Evolutionary conservation across 2,797 vertebrate species (phyloP).

Genomic region (Corythornis leucogaster): DNA sequence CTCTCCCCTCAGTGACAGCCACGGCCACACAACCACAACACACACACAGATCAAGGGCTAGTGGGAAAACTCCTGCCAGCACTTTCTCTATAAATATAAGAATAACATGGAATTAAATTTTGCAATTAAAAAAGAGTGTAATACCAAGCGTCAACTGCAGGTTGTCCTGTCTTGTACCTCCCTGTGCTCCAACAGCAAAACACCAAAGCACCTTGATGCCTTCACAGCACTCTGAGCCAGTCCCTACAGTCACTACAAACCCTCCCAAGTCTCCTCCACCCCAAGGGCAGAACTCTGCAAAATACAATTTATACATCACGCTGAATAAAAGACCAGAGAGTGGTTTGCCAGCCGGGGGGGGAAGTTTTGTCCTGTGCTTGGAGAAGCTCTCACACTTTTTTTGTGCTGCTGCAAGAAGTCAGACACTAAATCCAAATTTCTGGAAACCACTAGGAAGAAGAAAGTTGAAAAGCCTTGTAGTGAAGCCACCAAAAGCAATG

Average conservation of each 20-base stretch:
- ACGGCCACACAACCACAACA: too few relatives aligned
- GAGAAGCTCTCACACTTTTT: neutral
- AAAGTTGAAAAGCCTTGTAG: neutral
- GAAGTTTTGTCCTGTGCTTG: accelerated
- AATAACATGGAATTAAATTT: neutral
- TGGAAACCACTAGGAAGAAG: neutral
- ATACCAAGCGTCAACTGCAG: neutral
- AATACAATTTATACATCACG: too few relatives aligned
- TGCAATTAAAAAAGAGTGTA: neutral
- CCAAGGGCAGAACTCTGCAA: too few relatives aligned
- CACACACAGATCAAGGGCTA: accelerated
- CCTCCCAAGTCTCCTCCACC: too few relatives aligned
- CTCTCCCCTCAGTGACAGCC: too few relatives aligned
- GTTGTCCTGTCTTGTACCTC: too few relatives aligned
- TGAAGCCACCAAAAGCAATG: neutral
- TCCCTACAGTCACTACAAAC: too few relatives aligned
- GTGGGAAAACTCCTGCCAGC: neutral
- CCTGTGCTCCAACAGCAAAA: too few relatives aligned
- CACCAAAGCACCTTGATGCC: too few relatives aligned
- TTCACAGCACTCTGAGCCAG: too few relatives aligned
- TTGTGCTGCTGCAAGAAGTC: neutral
- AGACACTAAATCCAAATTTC: neutral
- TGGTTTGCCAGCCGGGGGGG: too few relatives aligned
- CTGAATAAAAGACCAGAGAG: too few relatives aligned
- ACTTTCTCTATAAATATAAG: neutral